Conservation (phyloP, 2,888 invertebrate species). For the Colostygia pectinataria region DNA sequence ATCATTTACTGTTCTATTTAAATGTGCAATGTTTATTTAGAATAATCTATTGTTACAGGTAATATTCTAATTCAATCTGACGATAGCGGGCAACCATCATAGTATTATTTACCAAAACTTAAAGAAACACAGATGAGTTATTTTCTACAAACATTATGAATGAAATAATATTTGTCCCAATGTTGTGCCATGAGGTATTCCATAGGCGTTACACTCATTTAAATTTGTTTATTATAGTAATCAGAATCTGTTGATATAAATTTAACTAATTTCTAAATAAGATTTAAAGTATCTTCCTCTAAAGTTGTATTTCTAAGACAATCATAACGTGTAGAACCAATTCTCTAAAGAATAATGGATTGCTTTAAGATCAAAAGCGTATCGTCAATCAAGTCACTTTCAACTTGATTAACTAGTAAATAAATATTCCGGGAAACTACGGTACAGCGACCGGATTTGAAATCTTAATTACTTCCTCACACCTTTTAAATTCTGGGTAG, state of each 20-base stretch:
- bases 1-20: not conserved
- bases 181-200: not conserved
- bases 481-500: conserved; percentile 27
- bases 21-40: not conserved
- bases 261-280: no score
- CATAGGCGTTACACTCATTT: not conserved
- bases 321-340: no score
- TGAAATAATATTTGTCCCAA: not conserved
- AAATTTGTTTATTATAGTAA: no score
- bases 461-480: conserved; percentile 40
- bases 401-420: conserved; percentile 14
- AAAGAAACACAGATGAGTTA: no score
- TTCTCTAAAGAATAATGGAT: not conserved
- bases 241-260: no score
- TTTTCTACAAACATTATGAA: not conserved
- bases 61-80: not conserved
- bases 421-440: conserved; percentile 24
- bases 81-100: not conserved
- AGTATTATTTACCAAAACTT: no score
- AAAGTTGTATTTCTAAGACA: no score
- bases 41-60: conserved; percentile 17
- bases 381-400: conserved; percentile 17
- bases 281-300: no score
- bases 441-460: conserved; percentile 39
- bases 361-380: conserved; percentile 15